A percentile compares a stretch with the other conserved stretches of the same genome.
Evolutionary conservation across 2,113 vertebrate genomes (phyloP).

Genomic region (Rutilus rutilus): DNA sequence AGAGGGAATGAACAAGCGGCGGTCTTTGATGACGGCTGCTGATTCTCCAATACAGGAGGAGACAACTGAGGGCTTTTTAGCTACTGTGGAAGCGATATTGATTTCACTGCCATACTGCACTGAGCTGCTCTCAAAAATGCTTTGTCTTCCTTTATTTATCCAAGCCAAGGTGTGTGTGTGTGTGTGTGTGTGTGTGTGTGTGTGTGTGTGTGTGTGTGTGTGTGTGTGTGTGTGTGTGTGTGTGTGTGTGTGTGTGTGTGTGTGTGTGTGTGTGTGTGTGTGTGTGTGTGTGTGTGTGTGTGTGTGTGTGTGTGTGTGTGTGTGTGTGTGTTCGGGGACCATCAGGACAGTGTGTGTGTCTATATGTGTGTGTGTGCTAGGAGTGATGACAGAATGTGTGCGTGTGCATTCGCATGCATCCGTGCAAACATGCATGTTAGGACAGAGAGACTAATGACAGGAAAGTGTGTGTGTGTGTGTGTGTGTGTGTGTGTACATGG

Average conservation of each 20-base stretch:
- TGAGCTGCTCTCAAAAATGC: slow-evolving; percentile 61
- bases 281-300: slow-evolving; percentile 28
- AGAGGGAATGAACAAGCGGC: slow-evolving; percentile 1
- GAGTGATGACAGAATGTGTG: slow-evolving; percentile 15
- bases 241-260: slow-evolving; percentile 1
- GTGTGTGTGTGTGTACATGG: slow-evolving; percentile 39
- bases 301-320: neutral
- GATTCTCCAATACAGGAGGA: slow-evolving; percentile 59
- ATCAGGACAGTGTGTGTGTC: slow-evolving; percentile 1
- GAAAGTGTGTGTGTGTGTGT: slow-evolving; percentile 17
- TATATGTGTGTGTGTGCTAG: slow-evolving; percentile 20
- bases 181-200: neutral
- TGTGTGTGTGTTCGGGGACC: slow-evolving; percentile 24
- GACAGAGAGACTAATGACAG: slow-evolving; percentile 28
- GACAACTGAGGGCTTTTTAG: slow-evolving; percentile 56
- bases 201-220: slow-evolving; percentile 37
- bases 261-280: slow-evolving; percentile 27
- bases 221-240: neutral
- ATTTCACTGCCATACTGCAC: slow-evolving; percentile 57
- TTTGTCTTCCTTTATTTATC: slow-evolving; percentile 62
- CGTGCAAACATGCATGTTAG: slow-evolving; percentile 34
- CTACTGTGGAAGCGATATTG: slow-evolving; percentile 62
- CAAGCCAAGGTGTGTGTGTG: slow-evolving; percentile 20
- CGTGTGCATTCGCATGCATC: slow-evolving; percentile 20
- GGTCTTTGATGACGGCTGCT: slow-evolving; percentile 53